These are phyloP conservation scores for Coryphaenoides rupestris DNA, from an alignment of 2,113 vertebrate genomes.

Conservation along the genomic window DNA sequence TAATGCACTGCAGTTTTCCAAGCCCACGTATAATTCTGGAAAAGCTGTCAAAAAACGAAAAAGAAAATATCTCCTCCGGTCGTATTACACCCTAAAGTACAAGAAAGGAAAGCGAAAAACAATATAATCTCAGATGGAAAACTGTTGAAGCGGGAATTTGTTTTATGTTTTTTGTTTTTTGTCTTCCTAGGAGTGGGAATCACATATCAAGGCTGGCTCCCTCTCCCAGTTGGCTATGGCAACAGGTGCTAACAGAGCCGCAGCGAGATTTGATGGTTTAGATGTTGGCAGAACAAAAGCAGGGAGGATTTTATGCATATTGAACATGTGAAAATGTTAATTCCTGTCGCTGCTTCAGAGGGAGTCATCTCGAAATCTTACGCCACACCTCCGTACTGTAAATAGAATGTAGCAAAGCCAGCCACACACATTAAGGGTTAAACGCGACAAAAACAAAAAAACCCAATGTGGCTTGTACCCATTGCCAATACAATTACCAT, in stretches of 20 bases:
- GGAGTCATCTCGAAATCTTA: not conserved
- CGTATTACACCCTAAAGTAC: too few species aligned
- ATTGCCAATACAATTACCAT: too few species aligned
- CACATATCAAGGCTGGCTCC: constrained; percentile 53
- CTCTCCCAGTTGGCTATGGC: constrained; percentile 60
- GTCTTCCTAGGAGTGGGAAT: constrained; percentile 13
- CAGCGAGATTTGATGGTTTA: constrained; percentile 31
- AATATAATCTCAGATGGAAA: too few species aligned
- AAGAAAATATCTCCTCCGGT: too few species aligned
- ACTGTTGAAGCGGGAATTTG: too few species aligned
- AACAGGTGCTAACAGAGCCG: constrained; percentile 59
- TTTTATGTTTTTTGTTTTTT: not conserved
- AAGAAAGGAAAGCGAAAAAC: too few species aligned
- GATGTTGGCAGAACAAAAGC: constrained; percentile 12
- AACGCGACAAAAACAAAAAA: not conserved
- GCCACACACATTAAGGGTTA: not conserved
- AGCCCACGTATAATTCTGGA: too few species aligned
- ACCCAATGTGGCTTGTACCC: not conserved
- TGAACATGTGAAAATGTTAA: constrained; percentile 1
- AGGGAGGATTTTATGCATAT: constrained; percentile 14
- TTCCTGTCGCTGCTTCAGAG: not conserved
- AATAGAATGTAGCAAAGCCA: not conserved
- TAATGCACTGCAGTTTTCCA: too few species aligned
- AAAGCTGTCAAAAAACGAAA: too few species aligned
- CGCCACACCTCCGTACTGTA: not conserved